These are phyloP conservation scores for Thamnophis sirtalis DNA, from an alignment of 2,113 vertebrate species.

Conservation along the genomic window DNA sequence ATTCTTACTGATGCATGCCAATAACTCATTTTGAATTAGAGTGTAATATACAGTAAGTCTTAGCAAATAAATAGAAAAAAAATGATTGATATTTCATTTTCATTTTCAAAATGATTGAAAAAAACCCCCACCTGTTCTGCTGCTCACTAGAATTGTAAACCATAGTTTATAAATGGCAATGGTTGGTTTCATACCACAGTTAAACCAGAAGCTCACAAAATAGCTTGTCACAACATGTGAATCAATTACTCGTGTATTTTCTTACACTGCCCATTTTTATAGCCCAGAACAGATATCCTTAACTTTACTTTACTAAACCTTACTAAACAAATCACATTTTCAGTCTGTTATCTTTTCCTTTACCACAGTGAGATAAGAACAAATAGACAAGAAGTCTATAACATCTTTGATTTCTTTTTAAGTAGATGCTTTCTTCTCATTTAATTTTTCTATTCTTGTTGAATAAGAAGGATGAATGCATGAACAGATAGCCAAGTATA, in stretches of 20 bases:
- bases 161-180: background rate
- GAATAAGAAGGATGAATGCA: background rate
- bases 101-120: background rate
- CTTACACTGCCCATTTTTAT: background rate
- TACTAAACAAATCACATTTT: background rate
- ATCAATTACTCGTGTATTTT: background rate
- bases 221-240: background rate
- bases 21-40: background rate
- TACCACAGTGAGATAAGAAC: background rate
- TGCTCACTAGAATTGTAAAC: background rate
- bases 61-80: background rate
- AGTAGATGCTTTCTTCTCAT: background rate
- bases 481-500: background rate
- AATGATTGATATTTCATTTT: background rate
- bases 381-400: background rate
- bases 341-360: background rate
- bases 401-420: background rate
- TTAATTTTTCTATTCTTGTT: background rate
- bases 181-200: background rate
- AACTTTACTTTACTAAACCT: background rate
- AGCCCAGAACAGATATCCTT: background rate
- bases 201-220: background rate
- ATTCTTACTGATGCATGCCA: background rate
- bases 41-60: background rate
- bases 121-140: background rate